Percentiles rank a stretch among this genome's conserved stretches.
These are phyloP conservation scores for Chloropsis hardwickii DNA, from an alignment of 2,113 vertebrate genomes.

Conservation along the genomic window DNA sequence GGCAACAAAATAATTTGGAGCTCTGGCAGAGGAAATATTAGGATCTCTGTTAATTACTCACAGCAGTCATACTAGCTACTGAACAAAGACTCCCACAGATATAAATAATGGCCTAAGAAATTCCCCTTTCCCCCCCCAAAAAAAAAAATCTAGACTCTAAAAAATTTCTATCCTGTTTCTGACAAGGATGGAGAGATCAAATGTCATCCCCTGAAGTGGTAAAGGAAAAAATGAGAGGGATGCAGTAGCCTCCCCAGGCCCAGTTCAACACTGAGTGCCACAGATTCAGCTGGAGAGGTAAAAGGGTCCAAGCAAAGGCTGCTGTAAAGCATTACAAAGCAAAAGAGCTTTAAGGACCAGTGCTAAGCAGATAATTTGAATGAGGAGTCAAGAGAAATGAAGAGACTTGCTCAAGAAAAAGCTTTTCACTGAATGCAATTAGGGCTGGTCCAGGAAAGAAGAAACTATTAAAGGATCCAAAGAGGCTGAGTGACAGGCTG, in stretches of 20 bases:
- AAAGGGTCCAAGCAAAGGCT: not conserved
- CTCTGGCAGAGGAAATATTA: not conserved
- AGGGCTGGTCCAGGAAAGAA: not conserved
- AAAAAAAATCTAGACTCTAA: not conserved
- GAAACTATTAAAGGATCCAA: not conserved
- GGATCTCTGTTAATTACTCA: not conserved
- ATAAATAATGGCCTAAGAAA: not conserved
- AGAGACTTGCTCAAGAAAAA: not conserved
- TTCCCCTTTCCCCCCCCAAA: fast-evolving
- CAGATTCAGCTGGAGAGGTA: not conserved
- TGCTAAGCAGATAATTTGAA: not conserved
- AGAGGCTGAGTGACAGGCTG: not conserved
- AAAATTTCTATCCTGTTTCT: not conserved
- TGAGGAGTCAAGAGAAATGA: not conserved
- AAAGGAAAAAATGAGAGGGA: not conserved
- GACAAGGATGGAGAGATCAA: not conserved
- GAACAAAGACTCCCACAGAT: not conserved
- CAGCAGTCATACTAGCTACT: not conserved
- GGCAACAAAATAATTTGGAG: not conserved
- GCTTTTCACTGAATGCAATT: not conserved
- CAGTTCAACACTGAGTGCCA: not conserved
- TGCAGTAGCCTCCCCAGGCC: not conserved
- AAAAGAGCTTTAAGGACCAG: not conserved
- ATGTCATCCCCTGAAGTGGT: not conserved
- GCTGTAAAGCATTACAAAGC: not conserved